A percentile compares a stretch with the other conserved stretches of the same genome.
phyloP scores from a whole-genome alignment of 2,797 vertebrate genomes.

The Anguilla anguilla region DNA sequence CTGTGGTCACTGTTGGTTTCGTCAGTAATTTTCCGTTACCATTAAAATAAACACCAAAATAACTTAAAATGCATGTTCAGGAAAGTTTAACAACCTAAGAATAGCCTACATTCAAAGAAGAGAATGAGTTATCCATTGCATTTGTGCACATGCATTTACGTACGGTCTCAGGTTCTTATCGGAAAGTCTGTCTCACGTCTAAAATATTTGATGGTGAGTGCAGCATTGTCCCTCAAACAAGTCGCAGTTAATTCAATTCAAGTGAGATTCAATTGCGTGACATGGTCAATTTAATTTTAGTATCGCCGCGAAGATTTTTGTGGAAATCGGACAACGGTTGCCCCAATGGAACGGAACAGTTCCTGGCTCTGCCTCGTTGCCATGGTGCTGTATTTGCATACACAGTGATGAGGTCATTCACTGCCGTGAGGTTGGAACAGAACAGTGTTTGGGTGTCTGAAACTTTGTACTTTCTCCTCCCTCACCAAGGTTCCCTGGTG shows the following conservation, averaged over 20 bases:
- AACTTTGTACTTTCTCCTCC: slow-evolving; percentile 54
- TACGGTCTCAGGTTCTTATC: too few species aligned
- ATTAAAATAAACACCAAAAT: too few species aligned
- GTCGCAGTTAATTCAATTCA: background rate
- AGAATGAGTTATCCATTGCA: too few species aligned
- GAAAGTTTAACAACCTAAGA: too few species aligned
- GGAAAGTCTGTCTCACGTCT: background rate
- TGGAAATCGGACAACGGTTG: background rate
- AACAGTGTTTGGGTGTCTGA: slow-evolving; percentile 87
- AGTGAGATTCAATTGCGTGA: background rate
- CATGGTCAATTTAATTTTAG: background rate
- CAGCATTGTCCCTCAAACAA: background rate
- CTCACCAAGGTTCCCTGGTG: background rate
- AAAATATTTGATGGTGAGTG: background rate
- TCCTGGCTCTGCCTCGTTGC: slow-evolving; percentile 44
- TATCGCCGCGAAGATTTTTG: background rate
- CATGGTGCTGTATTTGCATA: slow-evolving; percentile 51
- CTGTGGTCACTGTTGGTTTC: too few species aligned
- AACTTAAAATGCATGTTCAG: too few species aligned
- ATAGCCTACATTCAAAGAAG: too few species aligned
- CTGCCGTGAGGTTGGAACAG: slow-evolving; percentile 79
- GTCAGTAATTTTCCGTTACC: too few species aligned
- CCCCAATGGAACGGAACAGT: background rate
- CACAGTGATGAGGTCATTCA: slow-evolving; percentile 70
- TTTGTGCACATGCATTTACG: too few species aligned